Base-by-base conservation (phyloP, 2,888 invertebrate species). In the Cephonodes hylas region DNA sequence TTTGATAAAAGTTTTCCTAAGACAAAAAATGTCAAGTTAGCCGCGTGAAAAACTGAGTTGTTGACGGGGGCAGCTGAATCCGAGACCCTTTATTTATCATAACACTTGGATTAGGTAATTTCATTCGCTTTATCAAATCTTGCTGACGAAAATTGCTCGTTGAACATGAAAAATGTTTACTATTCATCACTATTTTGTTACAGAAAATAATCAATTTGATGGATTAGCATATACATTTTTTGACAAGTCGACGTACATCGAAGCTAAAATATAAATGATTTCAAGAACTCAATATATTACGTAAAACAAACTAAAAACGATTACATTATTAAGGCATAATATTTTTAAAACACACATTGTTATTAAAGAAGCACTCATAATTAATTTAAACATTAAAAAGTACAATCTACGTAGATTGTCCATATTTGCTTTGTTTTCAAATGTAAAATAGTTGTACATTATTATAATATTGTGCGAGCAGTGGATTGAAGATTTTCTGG, bases 1-100 rank as follows among this genome's bases (percentile, higher is more conserved):
- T 84, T 83, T 76, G 73, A 77, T 73, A 71, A 81, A 84, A 85
- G 68, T 83, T 83, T 80, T 66, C 73, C 75, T 76, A 70, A 76
- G 70, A 78, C 76, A 77, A 81, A 80, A 82, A 77, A 75, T 53
- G 72, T 72, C 75, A 79, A 80, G 75, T 77, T 75, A 67, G 65
- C 48, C 27, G 15, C n/a, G 66, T 71, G 75, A 73, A 75, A 77
- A 79, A 73, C 71, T 74, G 74, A 73, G 68, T 75, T 79, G 27
- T 77, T 75, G 74, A 76, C 74, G 71, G 69, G 65, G 68, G 71
- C 66, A 58, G 20, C 48, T 60, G 38, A 53, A 70, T 61, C 63
- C 64, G 56, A 63, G 57, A 63, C 63, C 66, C 69, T 64, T 67
- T 68, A 74, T 74, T 64, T 68, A 71, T 72, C 70, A 72, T 62